phyloP scores from a whole-genome alignment of 2,888 invertebrate species.

The Sinohyriopsis cumingii region DNA sequence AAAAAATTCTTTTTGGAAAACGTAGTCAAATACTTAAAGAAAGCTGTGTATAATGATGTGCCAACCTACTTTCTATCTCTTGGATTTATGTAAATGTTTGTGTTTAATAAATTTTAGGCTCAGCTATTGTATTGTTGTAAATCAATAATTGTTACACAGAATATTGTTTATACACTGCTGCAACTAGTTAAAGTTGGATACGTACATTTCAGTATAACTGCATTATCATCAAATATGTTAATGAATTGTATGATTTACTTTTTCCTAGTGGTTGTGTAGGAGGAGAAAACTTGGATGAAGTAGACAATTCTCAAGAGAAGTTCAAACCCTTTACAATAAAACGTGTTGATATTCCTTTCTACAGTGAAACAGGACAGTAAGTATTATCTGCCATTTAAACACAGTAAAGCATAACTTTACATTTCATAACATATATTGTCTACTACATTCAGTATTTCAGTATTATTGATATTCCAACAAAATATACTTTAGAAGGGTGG shows the following conservation, averaged over 20 bases:
- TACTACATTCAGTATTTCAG: not conserved
- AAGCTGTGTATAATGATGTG: too few species aligned
- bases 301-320: constrained; percentile 60
- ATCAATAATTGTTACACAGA: too few species aligned
- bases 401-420: not conserved
- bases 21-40: too few species aligned
- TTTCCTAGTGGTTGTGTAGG: constrained; percentile 62
- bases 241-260: not conserved
- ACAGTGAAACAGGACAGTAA: constrained; percentile 67
- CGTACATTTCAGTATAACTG: too few species aligned
- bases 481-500: not conserved
- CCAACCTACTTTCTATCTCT: too few species aligned
- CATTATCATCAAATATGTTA: not conserved
- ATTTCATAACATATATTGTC: not conserved
- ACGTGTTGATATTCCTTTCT: constrained; percentile 57
- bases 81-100: not conserved
- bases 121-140: too few species aligned
- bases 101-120: not conserved
- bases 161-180: too few species aligned
- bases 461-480: not conserved
- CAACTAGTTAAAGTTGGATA: too few species aligned
- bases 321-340: constrained; percentile 64
- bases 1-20: too few species aligned
- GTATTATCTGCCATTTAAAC: constrained; percentile 24
- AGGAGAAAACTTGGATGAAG: constrained; percentile 62